Evolutionary conservation across 2,113 vertebrate species (phyloP).

Genomic region (Neogale vison): DNA sequence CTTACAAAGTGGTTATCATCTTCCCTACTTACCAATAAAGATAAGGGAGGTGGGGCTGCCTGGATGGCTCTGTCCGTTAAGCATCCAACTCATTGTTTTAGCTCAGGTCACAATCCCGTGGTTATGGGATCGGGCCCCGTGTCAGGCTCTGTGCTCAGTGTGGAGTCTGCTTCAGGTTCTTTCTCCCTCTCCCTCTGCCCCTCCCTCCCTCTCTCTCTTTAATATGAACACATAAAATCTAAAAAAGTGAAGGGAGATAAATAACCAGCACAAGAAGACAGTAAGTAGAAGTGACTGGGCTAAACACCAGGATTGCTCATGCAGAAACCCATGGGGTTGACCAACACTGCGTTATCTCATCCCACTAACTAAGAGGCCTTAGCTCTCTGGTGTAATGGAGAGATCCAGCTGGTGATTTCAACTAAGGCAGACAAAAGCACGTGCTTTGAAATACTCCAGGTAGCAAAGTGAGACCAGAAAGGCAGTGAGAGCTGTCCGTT

Average conservation of each 20-base stretch:
- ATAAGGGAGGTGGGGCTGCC: neutral
- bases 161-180: neutral
- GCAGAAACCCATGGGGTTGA: neutral
- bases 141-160: neutral
- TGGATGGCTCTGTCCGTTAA: neutral
- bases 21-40: neutral
- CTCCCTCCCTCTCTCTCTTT: neutral
- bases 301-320: neutral
- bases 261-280: neutral
- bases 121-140: neutral
- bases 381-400: accelerated
- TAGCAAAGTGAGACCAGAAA: neutral
- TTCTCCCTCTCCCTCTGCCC: neutral
- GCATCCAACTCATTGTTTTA: neutral
- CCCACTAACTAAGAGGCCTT: neutral
- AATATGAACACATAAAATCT: neutral
- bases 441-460: neutral
- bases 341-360: neutral
- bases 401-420: neutral
- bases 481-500: neutral
- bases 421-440: neutral
- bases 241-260: neutral
- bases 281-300: neutral
- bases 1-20: neutral
- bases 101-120: neutral